Evolutionary conservation across 1,140 invertebrate genomes (phyloP).

Genomic region (Drosophila melanogaster): Release_6_plus_ISO1_MT NT_033777.3:23761001-23761500

Average conservation of each 20-base stretch:
- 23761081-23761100: constrained; percentile 91
- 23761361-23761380: constrained; percentile 99
- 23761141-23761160: constrained; percentile 97
- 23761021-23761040: constrained; percentile 9
- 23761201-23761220: constrained; percentile 94
- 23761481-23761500: constrained; percentile 96
- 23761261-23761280: constrained; percentile 95
- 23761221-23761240: constrained; percentile 95
- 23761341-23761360: constrained; percentile 98
- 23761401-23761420: constrained; percentile 96
- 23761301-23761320: constrained; percentile 97
- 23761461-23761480: constrained; percentile 95
- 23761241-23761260: constrained; percentile 95
- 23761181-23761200: constrained; percentile 95
- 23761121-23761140: constrained; percentile 97
- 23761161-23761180: constrained; percentile 96
- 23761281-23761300: constrained; percentile 98
- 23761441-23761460: constrained; percentile 98
- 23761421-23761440: constrained; percentile 96
- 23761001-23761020: constrained; percentile 17
- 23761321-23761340: constrained; percentile 98
- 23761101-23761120: constrained; percentile 91
- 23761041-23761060: constrained; percentile 35
- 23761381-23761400: constrained; percentile 98
- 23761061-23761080: constrained; percentile 83